phyloP scores from a whole-genome alignment of 2,113 vertebrate genomes.

The Bostrychus sinensis region DNA sequence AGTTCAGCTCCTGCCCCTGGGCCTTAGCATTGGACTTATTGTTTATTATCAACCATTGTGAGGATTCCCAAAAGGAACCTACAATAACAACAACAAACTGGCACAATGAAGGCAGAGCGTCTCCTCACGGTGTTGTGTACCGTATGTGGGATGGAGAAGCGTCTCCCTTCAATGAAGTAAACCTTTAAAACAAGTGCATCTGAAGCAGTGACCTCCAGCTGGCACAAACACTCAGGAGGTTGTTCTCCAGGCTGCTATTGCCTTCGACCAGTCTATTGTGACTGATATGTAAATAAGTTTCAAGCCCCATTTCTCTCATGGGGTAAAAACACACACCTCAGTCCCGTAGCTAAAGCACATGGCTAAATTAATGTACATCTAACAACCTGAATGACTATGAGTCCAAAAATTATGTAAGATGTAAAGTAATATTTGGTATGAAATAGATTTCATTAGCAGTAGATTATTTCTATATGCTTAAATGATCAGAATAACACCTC shows the following conservation, averaged over 20 bases:
- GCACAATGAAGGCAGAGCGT: conserved; percentile 29
- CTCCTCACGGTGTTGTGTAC: conserved; percentile 20
- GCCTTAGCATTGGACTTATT: conserved; percentile 12
- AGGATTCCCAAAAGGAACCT: conserved; percentile 33
- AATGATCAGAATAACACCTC: too few species aligned
- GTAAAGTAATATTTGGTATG: too few species aligned
- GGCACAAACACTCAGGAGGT: conserved; percentile 40
- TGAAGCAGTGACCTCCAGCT: conserved; percentile 56
- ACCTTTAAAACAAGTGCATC: conserved; percentile 35
- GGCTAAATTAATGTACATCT: too few species aligned
- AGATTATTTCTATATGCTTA: too few species aligned
- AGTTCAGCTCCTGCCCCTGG: conserved; percentile 25
- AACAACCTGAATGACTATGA: too few species aligned
- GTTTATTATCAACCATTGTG: conserved; percentile 42
- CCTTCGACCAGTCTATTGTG: not conserved
- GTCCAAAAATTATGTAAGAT: too few species aligned
- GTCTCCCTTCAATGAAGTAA: conserved; percentile 31
- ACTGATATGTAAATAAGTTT: conserved; percentile 38
- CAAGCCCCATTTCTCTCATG: conserved; percentile 6
- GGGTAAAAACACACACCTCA: conserved; percentile 4
- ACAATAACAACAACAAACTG: conserved; percentile 17
- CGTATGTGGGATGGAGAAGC: conserved; percentile 38
- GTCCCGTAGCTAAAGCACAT: not conserved
- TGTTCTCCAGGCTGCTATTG: conserved; percentile 26
- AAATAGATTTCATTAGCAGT: too few species aligned